These are phyloP conservation scores for Leptinotarsa texana DNA, from an alignment of 1,140 invertebrate genomes.

Conservation along the genomic window DNA sequence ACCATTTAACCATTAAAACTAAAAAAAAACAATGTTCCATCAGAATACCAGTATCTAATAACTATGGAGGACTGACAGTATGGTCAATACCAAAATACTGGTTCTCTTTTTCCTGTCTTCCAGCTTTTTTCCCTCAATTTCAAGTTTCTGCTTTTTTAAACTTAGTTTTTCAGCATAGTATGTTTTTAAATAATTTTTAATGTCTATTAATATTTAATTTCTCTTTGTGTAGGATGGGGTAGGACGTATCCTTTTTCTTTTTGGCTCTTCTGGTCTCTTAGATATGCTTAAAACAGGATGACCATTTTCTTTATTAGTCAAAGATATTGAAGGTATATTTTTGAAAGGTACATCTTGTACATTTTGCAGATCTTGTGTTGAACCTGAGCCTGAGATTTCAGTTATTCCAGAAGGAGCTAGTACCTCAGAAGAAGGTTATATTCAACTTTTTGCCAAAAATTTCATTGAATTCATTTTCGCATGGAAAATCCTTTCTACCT, in stretches of 20 bases:
- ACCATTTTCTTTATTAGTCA: not conserved
- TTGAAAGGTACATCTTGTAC: not conserved
- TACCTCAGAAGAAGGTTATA: not conserved
- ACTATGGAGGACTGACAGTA: not conserved
- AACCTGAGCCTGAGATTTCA: not conserved
- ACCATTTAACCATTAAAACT: too few species aligned
- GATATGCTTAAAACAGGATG: not conserved
- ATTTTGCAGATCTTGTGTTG: not conserved
- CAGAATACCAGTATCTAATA: not conserved
- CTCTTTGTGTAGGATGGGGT: not conserved
- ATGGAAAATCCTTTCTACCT: slow-evolving; percentile 7
- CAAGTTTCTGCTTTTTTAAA: not conserved
- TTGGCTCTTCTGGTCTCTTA: not conserved
- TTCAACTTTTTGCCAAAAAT: not conserved
- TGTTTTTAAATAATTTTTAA: not conserved
- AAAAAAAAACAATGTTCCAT: too few species aligned
- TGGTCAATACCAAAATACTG: not conserved
- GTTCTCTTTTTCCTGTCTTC: not conserved
- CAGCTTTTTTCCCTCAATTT: slow-evolving; percentile 2
- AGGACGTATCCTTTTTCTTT: not conserved
- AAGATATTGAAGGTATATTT: not conserved
- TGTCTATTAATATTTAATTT: not conserved
- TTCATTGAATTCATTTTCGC: slow-evolving; percentile 4
- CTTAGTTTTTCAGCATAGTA: not conserved
- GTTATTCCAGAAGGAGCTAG: not conserved